Conservation (phyloP, 2,113 vertebrate species). For the Xenotilapia flavipinnis region DNA sequence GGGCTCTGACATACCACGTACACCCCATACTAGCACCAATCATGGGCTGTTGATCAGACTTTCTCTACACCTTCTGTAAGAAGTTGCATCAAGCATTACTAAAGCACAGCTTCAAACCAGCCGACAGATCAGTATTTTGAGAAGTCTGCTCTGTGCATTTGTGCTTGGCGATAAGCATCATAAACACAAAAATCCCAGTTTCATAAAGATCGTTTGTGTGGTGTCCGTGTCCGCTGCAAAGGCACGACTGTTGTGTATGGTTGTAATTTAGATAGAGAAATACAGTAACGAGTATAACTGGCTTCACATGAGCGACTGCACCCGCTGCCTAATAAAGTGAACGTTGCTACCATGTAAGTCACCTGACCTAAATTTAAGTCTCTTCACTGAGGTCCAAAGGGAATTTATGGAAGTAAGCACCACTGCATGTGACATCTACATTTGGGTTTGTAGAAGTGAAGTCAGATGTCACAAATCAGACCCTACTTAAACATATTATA, state of each 20-base stretch:
- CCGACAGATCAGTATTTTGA: neutral
- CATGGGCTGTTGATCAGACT: neutral
- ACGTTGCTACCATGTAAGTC: neutral
- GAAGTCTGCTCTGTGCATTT: neutral
- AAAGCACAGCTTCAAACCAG: neutral
- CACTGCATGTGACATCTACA: neutral
- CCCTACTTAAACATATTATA: neutral
- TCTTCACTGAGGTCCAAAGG: neutral
- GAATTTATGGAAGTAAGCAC: neutral
- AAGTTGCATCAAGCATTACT: neutral
- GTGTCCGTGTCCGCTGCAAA: neutral
- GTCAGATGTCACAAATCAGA: neutral
- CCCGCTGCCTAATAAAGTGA: neutral
- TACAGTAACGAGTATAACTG: constrained; percentile 12
- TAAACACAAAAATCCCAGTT: neutral
- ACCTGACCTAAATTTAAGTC: constrained; percentile 26
- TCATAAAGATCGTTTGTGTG: neutral
- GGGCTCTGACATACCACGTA: neutral
- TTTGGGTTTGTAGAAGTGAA: neutral
- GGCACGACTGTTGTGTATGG: neutral
- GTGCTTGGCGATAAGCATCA: neutral
- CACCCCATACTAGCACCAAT: neutral
- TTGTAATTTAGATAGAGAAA: neutral
- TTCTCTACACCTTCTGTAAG: neutral
- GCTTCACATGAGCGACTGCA: constrained; percentile 37